phyloP scores from a whole-genome alignment of 2,888 invertebrate species.

The Rhopalosiphum nymphaeae region DNA sequence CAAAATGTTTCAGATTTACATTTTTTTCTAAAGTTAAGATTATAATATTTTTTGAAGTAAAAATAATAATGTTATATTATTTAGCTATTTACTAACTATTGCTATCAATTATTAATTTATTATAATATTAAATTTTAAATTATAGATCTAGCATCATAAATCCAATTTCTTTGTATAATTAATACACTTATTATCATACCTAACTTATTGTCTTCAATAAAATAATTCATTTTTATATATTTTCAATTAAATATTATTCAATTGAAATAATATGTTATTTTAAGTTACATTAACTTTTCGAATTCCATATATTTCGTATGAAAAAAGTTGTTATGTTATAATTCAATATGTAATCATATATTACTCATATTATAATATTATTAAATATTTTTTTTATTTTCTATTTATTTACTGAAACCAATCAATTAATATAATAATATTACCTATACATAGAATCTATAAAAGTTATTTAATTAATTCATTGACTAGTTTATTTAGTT shows the following conservation, averaged over 20 bases:
- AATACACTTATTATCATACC: not conserved
- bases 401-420: not conserved
- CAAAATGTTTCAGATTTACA: too few species aligned
- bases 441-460: not conserved
- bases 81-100: not conserved
- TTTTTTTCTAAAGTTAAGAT: too few species aligned
- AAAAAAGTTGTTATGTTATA: not conserved
- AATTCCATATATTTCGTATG: not conserved
- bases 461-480: not conserved
- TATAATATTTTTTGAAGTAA: too few species aligned
- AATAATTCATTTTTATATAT: not conserved
- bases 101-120: not conserved
- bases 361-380: too few species aligned
- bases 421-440: not conserved
- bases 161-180: not conserved
- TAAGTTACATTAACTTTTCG: not conserved
- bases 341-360: too few species aligned
- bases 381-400: too few species aligned
- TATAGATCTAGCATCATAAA: not conserved
- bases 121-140: not conserved
- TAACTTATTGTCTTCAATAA: not conserved
- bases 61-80: not conserved
- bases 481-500: not conserved
- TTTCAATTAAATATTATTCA: not conserved
- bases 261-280: not conserved